Percentiles rank a stretch among this genome's conserved stretches.
Evolutionary conservation across 2,797 vertebrate genomes (phyloP).

Genomic region (Trichosurus vulpecula): DNA sequence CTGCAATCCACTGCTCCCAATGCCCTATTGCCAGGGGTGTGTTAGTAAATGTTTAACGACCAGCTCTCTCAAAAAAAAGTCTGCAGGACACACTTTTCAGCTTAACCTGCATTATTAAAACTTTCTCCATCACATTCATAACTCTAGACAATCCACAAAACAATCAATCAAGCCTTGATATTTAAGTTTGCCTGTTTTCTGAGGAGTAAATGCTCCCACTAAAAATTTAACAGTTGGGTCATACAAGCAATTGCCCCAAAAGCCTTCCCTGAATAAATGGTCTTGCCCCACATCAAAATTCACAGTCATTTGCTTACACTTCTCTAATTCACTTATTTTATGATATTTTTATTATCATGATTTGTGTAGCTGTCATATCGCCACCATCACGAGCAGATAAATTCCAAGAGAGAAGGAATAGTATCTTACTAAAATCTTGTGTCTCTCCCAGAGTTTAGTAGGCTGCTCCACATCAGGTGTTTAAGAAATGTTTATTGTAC

Average conservation of each 20-base stretch:
- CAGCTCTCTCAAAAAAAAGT: neutral
- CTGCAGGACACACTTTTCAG: neutral
- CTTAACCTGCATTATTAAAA: neutral
- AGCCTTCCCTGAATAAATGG: neutral
- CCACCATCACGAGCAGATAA: neutral
- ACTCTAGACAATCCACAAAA: neutral
- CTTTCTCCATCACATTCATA: neutral
- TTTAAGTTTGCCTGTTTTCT: neutral
- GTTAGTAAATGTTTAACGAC: neutral
- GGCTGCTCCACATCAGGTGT: neutral
- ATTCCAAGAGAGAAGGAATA: neutral
- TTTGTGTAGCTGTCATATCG: neutral
- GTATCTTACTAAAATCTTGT: neutral
- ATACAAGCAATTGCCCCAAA: neutral
- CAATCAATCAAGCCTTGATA: neutral
- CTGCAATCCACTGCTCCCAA: neutral
- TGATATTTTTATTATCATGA: neutral
- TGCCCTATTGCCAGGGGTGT: neutral
- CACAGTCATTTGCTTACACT: neutral
- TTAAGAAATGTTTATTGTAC: neutral
- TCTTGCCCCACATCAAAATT: neutral
- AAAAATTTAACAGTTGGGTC: neutral
- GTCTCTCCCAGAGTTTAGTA: neutral
- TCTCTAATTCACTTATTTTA: neutral
- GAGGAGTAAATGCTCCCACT: neutral